Percentiles rank a stretch among this genome's conserved stretches.
Evolutionary conservation across 1,140 invertebrate genomes (phyloP).

Genomic region (Chionoecetes opilio): DNA sequence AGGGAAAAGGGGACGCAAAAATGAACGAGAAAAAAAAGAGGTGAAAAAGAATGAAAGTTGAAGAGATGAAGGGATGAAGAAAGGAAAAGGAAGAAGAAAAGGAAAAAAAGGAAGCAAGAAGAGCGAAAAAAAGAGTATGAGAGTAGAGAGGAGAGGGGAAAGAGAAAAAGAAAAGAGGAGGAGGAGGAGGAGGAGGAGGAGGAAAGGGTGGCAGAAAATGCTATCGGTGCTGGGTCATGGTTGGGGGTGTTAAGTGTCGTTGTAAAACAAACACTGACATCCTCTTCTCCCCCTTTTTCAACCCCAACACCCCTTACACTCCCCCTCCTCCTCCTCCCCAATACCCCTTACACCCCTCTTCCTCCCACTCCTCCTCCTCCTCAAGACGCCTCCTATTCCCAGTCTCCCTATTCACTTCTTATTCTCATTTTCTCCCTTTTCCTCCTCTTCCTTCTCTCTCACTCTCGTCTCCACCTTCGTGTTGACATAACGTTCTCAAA

Average conservation of each 20-base stretch:
- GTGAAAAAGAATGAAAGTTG: background rate
- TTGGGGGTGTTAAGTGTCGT: conserved; percentile 22
- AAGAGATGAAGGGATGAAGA: background rate
- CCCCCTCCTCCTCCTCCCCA: background rate
- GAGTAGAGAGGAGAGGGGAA: background rate
- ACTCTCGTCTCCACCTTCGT: background rate
- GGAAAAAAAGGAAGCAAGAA: background rate
- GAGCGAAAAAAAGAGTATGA: background rate
- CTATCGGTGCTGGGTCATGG: conserved; percentile 49
- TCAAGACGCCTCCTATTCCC: background rate
- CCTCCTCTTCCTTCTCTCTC: background rate
- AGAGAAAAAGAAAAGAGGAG: background rate
- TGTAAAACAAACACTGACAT: conserved; percentile 57
- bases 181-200: background rate
- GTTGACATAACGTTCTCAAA: no score
- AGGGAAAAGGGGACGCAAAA: background rate
- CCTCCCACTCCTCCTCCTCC: background rate
- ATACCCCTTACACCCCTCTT: background rate
- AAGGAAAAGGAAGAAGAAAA: background rate
- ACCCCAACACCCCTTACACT: background rate
- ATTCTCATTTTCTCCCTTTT: background rate
- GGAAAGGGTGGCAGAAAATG: conserved; percentile 9
- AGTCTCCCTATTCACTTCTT: no score
- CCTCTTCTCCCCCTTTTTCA: background rate
- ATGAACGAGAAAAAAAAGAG: background rate